Evolutionary conservation across 1,140 invertebrate genomes (phyloP), one percentile per base, ranked within the genome.

Genomic region (Euura saliciscinereae): DNA sequence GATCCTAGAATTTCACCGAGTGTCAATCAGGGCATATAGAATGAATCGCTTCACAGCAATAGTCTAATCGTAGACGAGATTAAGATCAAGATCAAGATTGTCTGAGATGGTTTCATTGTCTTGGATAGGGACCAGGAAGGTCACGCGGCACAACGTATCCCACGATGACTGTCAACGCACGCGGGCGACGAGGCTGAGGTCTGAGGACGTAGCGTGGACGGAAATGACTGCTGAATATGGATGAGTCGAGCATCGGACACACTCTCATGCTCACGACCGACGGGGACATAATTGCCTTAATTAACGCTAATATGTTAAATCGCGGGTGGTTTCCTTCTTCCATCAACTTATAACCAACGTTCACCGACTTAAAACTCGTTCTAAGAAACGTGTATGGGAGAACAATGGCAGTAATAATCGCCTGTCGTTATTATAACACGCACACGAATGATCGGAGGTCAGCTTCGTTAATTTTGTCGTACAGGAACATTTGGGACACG

Each of bases 241-340:
- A 86, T 86, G 85, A 86, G 80, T 80, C 80, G 77, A 66, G 74
- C 76, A 80, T 79, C 83, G 82, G 83, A 85, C 85, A 85, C 83
- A 85, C 82, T 85, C 84, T 83, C 83, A 85, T 86, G 84, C 84
- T 86, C 83, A 85, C 84, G 77, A 72, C 28, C 28, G 28, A 28
- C 78, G 83, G 85, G 81, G 84, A 86, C 85, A 86, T 86, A 86
- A 86, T 86, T 85, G 84, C 85, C 83, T 85, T 86, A 85, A 86
- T 86, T 86, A 86, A 86, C 81, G 85, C 85, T 86, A 86, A 86
- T 85, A 85, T 85, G 85, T 85, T 85, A 86, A 86, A 84, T 85
- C 84, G 83, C 81, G 84, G 51, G 82, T 81, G 84, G 79, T 83
- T 82, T 81, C 79, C 79, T 83, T 80, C 81, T 79, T 83, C 79